A percentile compares a stretch with the other conserved stretches of the same genome.
Evolutionary conservation across 1,140 invertebrate species (phyloP).

Genomic region (Zaprionus africanus): DNA sequence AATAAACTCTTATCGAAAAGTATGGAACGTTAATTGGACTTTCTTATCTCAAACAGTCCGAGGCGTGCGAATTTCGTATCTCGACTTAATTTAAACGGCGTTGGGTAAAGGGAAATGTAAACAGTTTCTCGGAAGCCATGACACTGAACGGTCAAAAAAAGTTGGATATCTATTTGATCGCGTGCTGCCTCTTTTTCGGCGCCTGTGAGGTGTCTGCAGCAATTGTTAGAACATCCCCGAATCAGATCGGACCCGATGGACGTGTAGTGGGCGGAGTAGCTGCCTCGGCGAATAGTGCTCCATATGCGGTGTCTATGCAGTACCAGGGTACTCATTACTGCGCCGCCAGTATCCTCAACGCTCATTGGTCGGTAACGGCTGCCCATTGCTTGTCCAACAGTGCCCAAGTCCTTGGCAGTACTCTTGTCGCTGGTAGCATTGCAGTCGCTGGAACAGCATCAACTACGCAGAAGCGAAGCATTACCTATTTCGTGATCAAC

Average conservation of each 20-base stretch:
- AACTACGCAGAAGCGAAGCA: slow-evolving; percentile 70
- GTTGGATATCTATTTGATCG: slow-evolving; percentile 12
- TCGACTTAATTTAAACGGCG: slow-evolving; percentile 70
- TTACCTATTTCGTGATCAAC: slow-evolving; percentile 65
- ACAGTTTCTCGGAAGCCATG: slow-evolving; percentile 68
- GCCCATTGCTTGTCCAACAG: slow-evolving; percentile 77
- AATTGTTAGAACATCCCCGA: not conserved
- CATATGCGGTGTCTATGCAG: slow-evolving; percentile 83
- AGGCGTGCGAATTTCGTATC: slow-evolving; percentile 40
- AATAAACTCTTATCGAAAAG: slow-evolving; percentile 59
- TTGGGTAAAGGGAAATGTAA: slow-evolving; percentile 57
- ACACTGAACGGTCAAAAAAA: slow-evolving; percentile 51
- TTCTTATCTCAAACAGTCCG: slow-evolving; percentile 50
- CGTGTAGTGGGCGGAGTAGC: slow-evolving; percentile 76
- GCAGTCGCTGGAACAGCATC: slow-evolving; percentile 62
- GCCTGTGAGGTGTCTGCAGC: slow-evolving; percentile 46
- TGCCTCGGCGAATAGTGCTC: slow-evolving; percentile 69
- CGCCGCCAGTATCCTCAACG: slow-evolving; percentile 85
- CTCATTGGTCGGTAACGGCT: slow-evolving; percentile 85
- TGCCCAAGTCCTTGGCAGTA: slow-evolving; percentile 63
- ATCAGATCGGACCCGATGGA: slow-evolving; percentile 46
- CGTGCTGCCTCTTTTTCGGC: slow-evolving; percentile 28
- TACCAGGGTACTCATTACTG: slow-evolving; percentile 85
- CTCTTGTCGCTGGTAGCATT: slow-evolving; percentile 69
- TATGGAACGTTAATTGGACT: slow-evolving; percentile 57